Evolutionary conservation across 2,113 vertebrate genomes (phyloP), one percentile per base, ranked within the genome.

Genomic region (Chroicocephalus ridibundus): DNA sequence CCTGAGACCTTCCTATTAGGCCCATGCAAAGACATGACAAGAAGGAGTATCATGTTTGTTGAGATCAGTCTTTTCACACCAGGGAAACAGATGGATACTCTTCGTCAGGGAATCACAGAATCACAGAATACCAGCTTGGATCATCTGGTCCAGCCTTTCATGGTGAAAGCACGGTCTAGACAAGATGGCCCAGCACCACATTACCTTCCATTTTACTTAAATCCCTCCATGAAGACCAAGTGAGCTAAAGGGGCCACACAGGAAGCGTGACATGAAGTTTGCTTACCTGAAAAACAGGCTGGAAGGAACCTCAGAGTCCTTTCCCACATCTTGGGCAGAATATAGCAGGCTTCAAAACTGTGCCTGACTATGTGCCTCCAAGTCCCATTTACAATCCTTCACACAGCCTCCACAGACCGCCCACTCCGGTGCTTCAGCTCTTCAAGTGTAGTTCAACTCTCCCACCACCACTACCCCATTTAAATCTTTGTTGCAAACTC

Each of bases 51-150:
- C 5, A 44, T 3, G 8, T 21, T 15, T 72, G 47, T 31, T 54
- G 38, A 75, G 31, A 49, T 2, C 15, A 12, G 2, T 4, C 12
- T 57, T 29, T 24, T 58, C 21, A n/a, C 22, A 15, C 1, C 0
- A 0, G 31, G n/a, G 20, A 29, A 58, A 18, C 10, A 22, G 34
- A 19, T 3, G 32, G 51, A 62, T 58, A 26, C 27, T 29, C 21
- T 46, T 78, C 32, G 32, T 8, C 7, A 0, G 47, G 61, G 46
- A 49, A 52, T 21, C 64, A 46, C 27, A 31, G 38, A 64, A 64
- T 29, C 61, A 31, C 31, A 32, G 29, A 31, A 66, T 22, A 32
- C 14, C 42, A 46, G 20, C 19, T 32, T 46, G 40, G 42, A 46
- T 46, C 64, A 66, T 66, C 42, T 32, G 29, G 29, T 29, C 64